A percentile compares a stretch with the other conserved stretches of the same genome.
Evolutionary conservation across 2,797 vertebrate species (phyloP).

Genomic region (Antrozous pallidus): DNA sequence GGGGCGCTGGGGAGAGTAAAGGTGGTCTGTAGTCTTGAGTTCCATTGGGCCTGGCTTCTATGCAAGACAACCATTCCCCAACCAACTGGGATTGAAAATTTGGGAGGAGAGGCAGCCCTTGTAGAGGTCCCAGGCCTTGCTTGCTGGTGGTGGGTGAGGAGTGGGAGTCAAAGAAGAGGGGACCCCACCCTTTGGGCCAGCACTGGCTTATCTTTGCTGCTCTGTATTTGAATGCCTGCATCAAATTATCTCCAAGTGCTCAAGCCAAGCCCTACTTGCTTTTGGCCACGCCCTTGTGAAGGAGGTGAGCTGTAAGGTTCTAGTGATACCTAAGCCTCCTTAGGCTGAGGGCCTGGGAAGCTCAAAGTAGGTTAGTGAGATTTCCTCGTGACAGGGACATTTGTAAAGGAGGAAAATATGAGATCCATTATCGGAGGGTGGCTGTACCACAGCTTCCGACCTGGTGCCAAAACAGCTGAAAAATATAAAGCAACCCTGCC

Average conservation of each 20-base stretch:
- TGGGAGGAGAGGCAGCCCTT: too few species aligned
- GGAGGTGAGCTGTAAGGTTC: neutral
- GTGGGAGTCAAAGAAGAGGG: neutral
- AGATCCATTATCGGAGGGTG: neutral
- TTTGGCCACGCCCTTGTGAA: conserved; percentile 39
- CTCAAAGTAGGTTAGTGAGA: conserved; percentile 15
- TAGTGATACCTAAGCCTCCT: neutral
- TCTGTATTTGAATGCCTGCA: neutral
- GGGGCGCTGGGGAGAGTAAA: neutral
- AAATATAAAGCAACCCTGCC: neutral
- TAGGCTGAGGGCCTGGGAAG: neutral
- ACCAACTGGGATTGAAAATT: neutral
- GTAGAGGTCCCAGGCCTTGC: neutral
- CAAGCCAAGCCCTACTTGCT: conserved; percentile 37
- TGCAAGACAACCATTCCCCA: neutral
- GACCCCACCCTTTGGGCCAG: neutral
- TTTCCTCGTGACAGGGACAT: conserved; percentile 37
- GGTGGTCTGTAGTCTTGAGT: neutral
- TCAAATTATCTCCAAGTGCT: neutral
- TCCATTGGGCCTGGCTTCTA: neutral
- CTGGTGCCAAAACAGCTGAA: conserved; percentile 48
- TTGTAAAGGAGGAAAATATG: neutral
- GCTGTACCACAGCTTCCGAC: neutral
- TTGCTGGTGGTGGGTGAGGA: rapidly evolving
- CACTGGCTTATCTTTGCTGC: neutral